Conservation (phyloP, 2,797 vertebrate genomes). For the Xyrichtys novacula region DNA sequence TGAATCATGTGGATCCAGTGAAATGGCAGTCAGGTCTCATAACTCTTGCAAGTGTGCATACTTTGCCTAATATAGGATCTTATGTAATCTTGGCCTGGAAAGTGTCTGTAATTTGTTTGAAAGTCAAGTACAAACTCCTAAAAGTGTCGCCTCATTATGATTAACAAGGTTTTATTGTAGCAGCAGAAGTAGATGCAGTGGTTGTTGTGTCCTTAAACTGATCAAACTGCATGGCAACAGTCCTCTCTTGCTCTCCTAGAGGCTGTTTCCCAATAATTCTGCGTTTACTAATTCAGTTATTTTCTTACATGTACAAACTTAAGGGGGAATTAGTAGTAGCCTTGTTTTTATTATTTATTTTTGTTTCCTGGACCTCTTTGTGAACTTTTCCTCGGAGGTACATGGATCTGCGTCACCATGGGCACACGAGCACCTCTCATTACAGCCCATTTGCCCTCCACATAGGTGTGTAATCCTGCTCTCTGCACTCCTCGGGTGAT, state of each 20-base stretch:
- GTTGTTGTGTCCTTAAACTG: slow-evolving; percentile 21
- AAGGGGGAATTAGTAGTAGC: too few species aligned
- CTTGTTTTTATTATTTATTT: too few species aligned
- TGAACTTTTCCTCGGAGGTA: slow-evolving; percentile 38
- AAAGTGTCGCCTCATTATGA: neutral
- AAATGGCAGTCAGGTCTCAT: slow-evolving; percentile 11
- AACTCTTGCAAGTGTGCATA: slow-evolving; percentile 25
- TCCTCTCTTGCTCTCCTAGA: slow-evolving; percentile 26
- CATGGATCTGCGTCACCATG: slow-evolving; percentile 19
- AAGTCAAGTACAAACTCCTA: slow-evolving; percentile 1
- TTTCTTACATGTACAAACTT: slow-evolving; percentile 32
- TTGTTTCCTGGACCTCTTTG: slow-evolving; percentile 10
- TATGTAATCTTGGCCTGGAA: slow-evolving; percentile 15
- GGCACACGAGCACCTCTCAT: slow-evolving; percentile 29
- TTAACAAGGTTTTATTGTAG: too few species aligned
- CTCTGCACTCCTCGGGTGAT: slow-evolving; percentile 19
- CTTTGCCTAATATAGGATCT: slow-evolving; percentile 16
- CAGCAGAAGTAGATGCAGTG: too few species aligned
- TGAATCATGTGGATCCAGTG: slow-evolving; percentile 34
- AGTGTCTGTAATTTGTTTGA: neutral
- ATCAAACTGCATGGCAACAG: slow-evolving; percentile 56
- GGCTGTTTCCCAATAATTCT: slow-evolving; percentile 32
- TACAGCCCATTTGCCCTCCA: slow-evolving; percentile 17
- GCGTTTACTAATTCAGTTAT: slow-evolving; percentile 37
- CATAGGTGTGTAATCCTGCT: neutral